phyloP scores from a whole-genome alignment of 2,113 vertebrate species.

The Ascaphus truei region DNA sequence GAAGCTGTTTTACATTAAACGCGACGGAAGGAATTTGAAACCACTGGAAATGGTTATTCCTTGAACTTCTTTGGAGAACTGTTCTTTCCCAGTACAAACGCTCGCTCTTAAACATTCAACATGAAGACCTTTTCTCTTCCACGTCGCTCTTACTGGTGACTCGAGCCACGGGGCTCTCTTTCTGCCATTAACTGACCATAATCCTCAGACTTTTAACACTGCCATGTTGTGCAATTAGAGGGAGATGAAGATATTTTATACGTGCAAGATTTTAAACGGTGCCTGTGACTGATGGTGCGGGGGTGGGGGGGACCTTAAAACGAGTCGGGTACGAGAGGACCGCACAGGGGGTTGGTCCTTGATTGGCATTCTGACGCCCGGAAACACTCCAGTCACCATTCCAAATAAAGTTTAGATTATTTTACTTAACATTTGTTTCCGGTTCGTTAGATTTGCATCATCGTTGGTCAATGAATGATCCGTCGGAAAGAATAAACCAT shows the following conservation, averaged over 20 bases:
- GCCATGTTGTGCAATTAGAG: constrained; percentile 75
- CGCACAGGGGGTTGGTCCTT: constrained; percentile 54
- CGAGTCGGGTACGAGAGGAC: constrained; percentile 57
- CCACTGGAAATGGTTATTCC: constrained; percentile 45
- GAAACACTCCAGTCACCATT: constrained; percentile 55
- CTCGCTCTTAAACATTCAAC: not conserved
- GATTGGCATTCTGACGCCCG: constrained; percentile 53
- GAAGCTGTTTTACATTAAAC: constrained; percentile 40
- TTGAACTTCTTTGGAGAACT: constrained; percentile 53
- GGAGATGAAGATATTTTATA: constrained; percentile 69
- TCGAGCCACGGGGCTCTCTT: constrained; percentile 48
- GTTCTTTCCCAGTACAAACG: constrained; percentile 58
- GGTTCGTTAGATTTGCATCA: constrained; percentile 54
- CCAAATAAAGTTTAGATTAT: constrained; percentile 52
- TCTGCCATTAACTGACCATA: constrained; percentile 66
- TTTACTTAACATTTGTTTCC: constrained; percentile 54
- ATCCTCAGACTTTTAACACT: constrained; percentile 61
- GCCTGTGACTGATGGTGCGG: constrained; percentile 71
- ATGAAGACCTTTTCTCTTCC: constrained; percentile 44
- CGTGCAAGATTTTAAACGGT: constrained; percentile 73
- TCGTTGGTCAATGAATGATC: constrained; percentile 68
- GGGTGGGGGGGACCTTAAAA: constrained; percentile 56
- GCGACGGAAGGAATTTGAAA: constrained; percentile 46
- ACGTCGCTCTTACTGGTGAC: constrained; percentile 51
- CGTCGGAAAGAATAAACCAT: constrained; percentile 61